Evolutionary conservation across 2,888 invertebrate species (phyloP).

Genomic region (Acrocyrtus sp.): DNA sequence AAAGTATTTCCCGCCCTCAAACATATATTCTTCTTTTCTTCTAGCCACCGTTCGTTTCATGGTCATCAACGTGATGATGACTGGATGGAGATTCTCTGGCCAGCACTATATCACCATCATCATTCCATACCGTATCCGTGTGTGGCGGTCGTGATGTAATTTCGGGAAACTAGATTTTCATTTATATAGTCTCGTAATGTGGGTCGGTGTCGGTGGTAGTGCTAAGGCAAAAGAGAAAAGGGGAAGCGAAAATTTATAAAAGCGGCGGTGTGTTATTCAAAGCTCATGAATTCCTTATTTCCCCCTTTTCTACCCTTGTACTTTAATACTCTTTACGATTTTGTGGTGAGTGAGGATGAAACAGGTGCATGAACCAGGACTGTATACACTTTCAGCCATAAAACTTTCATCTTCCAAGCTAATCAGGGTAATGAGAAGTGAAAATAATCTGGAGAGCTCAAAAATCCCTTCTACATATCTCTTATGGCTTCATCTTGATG

Average conservation of each 20-base stretch:
- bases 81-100: not conserved
- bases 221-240: too few species aligned
- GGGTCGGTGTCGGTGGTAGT: too few species aligned
- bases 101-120: too few species aligned
- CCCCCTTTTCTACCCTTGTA: not conserved
- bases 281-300: slow-evolving; percentile 11
- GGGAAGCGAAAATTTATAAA: too few species aligned
- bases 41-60: slow-evolving; percentile 10
- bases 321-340: too few species aligned
- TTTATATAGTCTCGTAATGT: too few species aligned
- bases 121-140: too few species aligned
- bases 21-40: slow-evolving; percentile 5
- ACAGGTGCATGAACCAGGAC: slow-evolving; percentile 26
- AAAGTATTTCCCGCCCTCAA: not conserved
- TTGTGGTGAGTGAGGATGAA: too few species aligned
- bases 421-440: slow-evolving; percentile 53
- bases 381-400: slow-evolving; percentile 10
- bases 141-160: too few species aligned
- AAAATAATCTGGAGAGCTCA: slow-evolving; percentile 45
- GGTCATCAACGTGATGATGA: slow-evolving; percentile 14
- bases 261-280: too few species aligned
- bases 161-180: too few species aligned
- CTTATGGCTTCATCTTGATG: too few species aligned
- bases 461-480: slow-evolving; percentile 30
- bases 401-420: slow-evolving; percentile 51